Evolutionary conservation across 2,113 vertebrate species (phyloP), one percentile per base, ranked within the genome.

Genomic region (Erinaceus europaeus): DNA sequence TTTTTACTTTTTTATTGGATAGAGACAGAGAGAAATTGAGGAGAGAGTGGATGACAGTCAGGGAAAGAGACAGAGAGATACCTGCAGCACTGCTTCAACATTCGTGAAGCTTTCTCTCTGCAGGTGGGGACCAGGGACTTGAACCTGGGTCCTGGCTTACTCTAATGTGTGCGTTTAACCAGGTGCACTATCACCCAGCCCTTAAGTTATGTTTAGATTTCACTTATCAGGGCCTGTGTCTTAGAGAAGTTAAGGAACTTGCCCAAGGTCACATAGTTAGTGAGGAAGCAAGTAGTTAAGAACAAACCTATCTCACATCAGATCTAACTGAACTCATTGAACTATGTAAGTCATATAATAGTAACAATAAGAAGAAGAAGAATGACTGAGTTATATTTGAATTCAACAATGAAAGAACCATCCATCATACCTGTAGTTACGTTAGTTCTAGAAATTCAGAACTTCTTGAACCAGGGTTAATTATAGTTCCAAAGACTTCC

Each of bases 311-410:
- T 34, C 64, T 65, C 38, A 55, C 9, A 61, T 36, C 44, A 82
- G 32, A 85, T 75, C 81, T 34, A 29, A 62, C 61, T n/a, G n/a
- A n/a, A 44, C 5, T 91, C 69, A 34, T 13, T 74, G 81, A 92
- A 78, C 38, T 64, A 53, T 48, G 55, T 71, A 91, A 91, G 57
- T 36, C 61, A 90, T n/a, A n/a, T n/a, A 84, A 92, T 92, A 88
- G 88, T 32, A 34, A 65, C 73, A 93, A 52, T 57, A 86, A 86
- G 72, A 34, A 65, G 69, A 93, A 52, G 50, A 86, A 86, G 72
- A 9, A 52, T 50, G 67, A 52, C 2, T 3, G 15, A 81, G 11
- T 64, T 72, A 50, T 38, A 13, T 89, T 5, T 67, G 20, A 86
- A 42, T 90, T 90, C 74, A 81, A 57, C 52, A 75, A 61, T 52